Percentiles rank a stretch among this genome's conserved stretches.
phyloP scores from a whole-genome alignment of 2,888 invertebrate species.

The Bombyx huttoni region DNA sequence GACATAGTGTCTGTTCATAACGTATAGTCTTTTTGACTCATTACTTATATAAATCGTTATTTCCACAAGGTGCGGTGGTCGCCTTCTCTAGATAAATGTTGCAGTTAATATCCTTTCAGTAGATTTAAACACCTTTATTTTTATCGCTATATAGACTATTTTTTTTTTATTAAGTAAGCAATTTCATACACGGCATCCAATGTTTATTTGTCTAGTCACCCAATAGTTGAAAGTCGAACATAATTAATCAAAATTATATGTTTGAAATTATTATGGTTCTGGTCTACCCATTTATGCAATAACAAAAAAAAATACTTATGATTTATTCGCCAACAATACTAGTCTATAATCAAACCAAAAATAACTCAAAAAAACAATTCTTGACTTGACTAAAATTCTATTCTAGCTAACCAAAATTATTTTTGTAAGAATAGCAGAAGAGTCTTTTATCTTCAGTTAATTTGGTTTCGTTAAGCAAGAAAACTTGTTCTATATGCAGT shows the following conservation, averaged over 20 bases:
- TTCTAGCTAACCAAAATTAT: not conserved
- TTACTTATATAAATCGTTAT: constrained; percentile 27
- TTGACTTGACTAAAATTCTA: too few relatives aligned
- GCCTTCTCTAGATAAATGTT: constrained; percentile 26
- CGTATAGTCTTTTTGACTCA: constrained; percentile 19
- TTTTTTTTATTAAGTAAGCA: too few relatives aligned
- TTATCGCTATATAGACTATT: constrained; percentile 14
- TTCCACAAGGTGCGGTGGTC: constrained; percentile 22
- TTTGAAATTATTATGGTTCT: too few relatives aligned
- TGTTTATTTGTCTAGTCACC: too few relatives aligned
- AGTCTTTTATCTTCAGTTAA: constrained; percentile 5
- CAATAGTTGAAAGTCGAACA: too few relatives aligned
- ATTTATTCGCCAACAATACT: too few relatives aligned
- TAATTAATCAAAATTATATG: too few relatives aligned
- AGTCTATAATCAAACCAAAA: too few relatives aligned
- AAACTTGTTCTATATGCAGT: constrained; percentile 17
- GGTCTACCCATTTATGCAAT: too few relatives aligned
- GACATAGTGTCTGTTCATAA: not conserved
- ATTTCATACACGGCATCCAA: too few relatives aligned
- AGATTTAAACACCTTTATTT: constrained; percentile 26
- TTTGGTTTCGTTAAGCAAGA: constrained; percentile 19
- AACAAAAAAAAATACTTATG: too few relatives aligned
- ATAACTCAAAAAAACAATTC: too few relatives aligned
- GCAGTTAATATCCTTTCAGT: constrained; percentile 30
- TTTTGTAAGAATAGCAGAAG: not conserved